Evolutionary conservation across 1,140 invertebrate genomes (phyloP).

Genomic region (Hypothenemus hampei): DNA sequence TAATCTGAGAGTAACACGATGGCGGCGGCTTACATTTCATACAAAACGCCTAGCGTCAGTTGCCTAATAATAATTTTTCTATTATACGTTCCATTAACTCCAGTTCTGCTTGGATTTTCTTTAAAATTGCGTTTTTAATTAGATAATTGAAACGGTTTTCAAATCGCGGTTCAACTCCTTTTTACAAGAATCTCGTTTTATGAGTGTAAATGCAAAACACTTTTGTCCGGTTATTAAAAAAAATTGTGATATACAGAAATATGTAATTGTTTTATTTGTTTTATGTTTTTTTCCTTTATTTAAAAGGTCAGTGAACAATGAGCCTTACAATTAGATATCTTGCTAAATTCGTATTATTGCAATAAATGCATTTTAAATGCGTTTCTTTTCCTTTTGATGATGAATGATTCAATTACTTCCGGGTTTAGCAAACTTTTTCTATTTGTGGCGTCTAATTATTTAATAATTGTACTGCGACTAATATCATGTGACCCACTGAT

Average conservation of each 20-base stretch:
- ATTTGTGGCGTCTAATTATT: too few relatives aligned
- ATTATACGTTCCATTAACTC: conserved; percentile 31
- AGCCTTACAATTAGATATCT: too few relatives aligned
- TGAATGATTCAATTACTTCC: not conserved
- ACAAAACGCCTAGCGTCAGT: conserved; percentile 2
- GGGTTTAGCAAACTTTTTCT: too few relatives aligned
- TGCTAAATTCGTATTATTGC: too few relatives aligned
- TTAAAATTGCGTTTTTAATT: conserved; percentile 31
- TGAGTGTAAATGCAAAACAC: too few relatives aligned
- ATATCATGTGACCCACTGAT: too few relatives aligned
- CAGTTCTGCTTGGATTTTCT: conserved; percentile 30
- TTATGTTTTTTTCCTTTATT: too few relatives aligned
- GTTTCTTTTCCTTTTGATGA: not conserved
- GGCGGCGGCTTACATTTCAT: conserved; percentile 17
- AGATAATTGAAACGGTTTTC: conserved; percentile 22
- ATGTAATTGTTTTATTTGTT: too few relatives aligned
- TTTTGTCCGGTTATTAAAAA: too few relatives aligned
- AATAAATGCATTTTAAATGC: not conserved
- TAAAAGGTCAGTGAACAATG: too few relatives aligned
- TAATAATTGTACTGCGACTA: too few relatives aligned
- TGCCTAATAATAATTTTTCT: conserved; percentile 32
- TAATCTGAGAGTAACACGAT: conserved; percentile 18
- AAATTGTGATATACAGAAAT: too few relatives aligned
- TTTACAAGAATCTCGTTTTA: conserved; percentile 5
- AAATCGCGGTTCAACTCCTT: conserved; percentile 2